Evolutionary conservation across 2,113 vertebrate species (phyloP).

Genomic region (Oncorhynchus gorbuscha): DNA sequence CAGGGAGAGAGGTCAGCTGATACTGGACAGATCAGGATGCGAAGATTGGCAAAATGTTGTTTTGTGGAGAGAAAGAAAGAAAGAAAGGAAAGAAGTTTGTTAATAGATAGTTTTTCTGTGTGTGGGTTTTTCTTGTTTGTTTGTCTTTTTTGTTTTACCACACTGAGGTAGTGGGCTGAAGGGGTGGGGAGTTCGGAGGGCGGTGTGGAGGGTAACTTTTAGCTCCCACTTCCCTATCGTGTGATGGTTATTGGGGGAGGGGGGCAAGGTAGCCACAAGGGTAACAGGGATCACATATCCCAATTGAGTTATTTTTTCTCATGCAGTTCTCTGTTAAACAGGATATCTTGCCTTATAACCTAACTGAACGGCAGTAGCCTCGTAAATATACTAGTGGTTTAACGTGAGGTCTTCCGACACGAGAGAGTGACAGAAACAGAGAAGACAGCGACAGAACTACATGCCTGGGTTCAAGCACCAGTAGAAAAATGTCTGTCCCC

Average conservation of each 20-base stretch:
- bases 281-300: conserved; percentile 16
- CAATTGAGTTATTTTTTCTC: conserved; percentile 35
- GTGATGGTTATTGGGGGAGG: no score
- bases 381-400: conserved; percentile 34
- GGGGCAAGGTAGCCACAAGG: no score
- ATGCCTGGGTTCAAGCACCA: conserved; percentile 62
- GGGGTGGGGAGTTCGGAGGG: no score
- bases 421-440: conserved; percentile 1
- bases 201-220: no score
- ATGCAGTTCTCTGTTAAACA: conserved; percentile 49
- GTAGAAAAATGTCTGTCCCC: conserved; percentile 72
- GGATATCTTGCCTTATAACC: conserved; percentile 57
- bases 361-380: conserved; percentile 45
- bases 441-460: conserved; percentile 32
- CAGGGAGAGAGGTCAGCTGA: not conserved
- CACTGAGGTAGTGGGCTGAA: no score
- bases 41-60: not conserved
- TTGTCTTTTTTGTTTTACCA: no score
- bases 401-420: conserved; percentile 21
- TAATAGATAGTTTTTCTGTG: no score
- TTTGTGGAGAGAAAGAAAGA: no score
- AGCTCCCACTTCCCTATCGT: no score
- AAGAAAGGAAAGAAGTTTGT: no score
- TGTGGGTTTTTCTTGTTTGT: no score
- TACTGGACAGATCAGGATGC: not conserved